Evolutionary conservation across 2,888 invertebrate species (phyloP).

Genomic region (Ischnus inquisitorius): DNA sequence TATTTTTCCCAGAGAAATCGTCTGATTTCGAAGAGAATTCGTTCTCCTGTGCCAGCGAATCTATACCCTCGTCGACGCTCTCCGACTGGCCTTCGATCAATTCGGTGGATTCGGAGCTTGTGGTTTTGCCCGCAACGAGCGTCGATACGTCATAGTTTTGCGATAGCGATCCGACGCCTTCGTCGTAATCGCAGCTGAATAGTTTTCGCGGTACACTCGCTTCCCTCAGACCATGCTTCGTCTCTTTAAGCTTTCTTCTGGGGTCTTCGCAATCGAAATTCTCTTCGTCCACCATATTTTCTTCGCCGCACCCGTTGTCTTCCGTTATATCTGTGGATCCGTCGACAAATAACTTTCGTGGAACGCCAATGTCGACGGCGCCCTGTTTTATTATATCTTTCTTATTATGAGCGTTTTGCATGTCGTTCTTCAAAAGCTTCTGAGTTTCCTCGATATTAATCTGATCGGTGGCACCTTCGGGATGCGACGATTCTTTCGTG

Average conservation of each 20-base stretch:
- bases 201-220: constrained; percentile 69
- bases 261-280: constrained; percentile 16
- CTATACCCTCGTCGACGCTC: constrained; percentile 42
- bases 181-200: constrained; percentile 61
- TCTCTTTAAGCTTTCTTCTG: constrained; percentile 61
- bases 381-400: constrained; percentile 72
- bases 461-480: neutral
- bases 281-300: constrained; percentile 16
- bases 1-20: neutral
- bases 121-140: neutral
- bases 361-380: constrained; percentile 69
- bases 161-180: constrained; percentile 56
- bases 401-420: constrained; percentile 70
- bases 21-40: constrained; percentile 53
- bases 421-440: constrained; percentile 57
- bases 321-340: constrained; percentile 47
- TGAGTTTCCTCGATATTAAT: constrained; percentile 65
- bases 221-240: constrained; percentile 60
- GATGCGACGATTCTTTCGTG: neutral
- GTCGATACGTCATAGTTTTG: constrained; percentile 36
- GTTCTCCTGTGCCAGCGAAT: constrained; percentile 1
- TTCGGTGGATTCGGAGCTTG: constrained; percentile 36
- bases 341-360: constrained; percentile 73
- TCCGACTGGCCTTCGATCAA: constrained; percentile 12
- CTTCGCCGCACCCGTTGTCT: neutral